phyloP scores from a whole-genome alignment of 2,113 vertebrate genomes.

The Xyliphius kryptos region DNA sequence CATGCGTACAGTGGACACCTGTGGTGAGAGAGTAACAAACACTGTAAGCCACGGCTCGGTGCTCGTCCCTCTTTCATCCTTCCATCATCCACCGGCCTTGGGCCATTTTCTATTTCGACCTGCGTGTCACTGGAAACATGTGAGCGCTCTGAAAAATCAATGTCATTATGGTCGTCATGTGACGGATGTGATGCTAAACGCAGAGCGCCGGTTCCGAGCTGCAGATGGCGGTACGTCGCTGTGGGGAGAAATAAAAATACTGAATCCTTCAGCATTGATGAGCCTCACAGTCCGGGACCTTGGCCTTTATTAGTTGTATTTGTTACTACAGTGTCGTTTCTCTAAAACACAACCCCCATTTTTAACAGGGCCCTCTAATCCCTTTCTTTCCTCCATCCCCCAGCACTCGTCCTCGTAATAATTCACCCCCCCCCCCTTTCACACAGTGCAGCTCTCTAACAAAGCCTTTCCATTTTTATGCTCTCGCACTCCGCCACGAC shows the following conservation, averaged over 20 bases:
- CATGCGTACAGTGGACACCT: constrained; percentile 98
- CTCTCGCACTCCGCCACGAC: constrained; percentile 4
- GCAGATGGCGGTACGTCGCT: neutral
- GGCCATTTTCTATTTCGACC: neutral
- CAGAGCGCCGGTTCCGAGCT: neutral
- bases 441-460: neutral
- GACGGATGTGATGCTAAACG: neutral
- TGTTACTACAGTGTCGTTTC: neutral
- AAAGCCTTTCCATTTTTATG: constrained; percentile 3
- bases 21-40: constrained; percentile 39
- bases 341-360: neutral
- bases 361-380: neutral
- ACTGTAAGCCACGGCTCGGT: neutral
- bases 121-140: neutral
- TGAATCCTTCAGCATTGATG: too few species aligned
- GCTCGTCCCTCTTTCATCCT: neutral
- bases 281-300: too few species aligned
- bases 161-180: neutral
- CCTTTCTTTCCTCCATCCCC: neutral
- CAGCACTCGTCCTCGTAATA: neutral
- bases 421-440: constrained; percentile 8
- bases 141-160: neutral
- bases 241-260: neutral
- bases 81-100: neutral
- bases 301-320: too few species aligned